A percentile compares a stretch with the other conserved stretches of the same genome.
Evolutionary conservation across 2,888 invertebrate species (phyloP).

Genomic region (Zygaena filipendulae): DNA sequence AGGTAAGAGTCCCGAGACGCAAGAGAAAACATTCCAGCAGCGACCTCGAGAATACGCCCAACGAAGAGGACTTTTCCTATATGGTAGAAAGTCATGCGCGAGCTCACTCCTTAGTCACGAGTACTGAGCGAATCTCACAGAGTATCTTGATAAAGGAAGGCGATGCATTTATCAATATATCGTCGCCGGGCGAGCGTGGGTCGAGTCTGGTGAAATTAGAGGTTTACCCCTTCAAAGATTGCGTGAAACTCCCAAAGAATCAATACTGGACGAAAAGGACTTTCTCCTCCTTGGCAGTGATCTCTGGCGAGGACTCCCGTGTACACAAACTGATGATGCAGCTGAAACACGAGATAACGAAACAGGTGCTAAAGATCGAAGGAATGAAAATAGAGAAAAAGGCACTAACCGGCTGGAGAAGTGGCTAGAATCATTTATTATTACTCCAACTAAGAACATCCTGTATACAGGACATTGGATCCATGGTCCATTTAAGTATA

Average conservation of each 20-base stretch:
- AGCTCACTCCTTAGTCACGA: slow-evolving; percentile 15
- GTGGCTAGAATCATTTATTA: slow-evolving; percentile 1
- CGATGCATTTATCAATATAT: slow-evolving; percentile 11
- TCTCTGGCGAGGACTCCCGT: slow-evolving; percentile 4
- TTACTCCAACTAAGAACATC: slow-evolving; percentile 1
- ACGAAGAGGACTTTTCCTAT: too few species aligned
- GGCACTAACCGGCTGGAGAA: slow-evolving; percentile 1
- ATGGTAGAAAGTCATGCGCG: slow-evolving; percentile 8
- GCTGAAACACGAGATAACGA: too few species aligned
- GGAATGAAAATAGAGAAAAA: slow-evolving; percentile 1
- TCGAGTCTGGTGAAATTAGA: slow-evolving; percentile 13
- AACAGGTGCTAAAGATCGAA: neutral
- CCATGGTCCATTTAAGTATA: too few species aligned
- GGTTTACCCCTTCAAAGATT: slow-evolving; percentile 13
- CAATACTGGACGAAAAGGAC: slow-evolving; percentile 6
- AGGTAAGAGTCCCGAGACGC: too few species aligned
- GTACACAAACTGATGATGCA: slow-evolving; percentile 2
- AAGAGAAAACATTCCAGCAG: too few species aligned
- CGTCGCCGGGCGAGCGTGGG: slow-evolving; percentile 15
- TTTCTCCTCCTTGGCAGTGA: slow-evolving; percentile 1
- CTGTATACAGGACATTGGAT: slow-evolving; percentile 2
- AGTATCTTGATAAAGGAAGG: slow-evolving; percentile 11
- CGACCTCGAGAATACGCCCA: too few species aligned
- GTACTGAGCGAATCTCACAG: slow-evolving; percentile 14
- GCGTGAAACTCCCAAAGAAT: too few species aligned